phyloP scores from a whole-genome alignment of 2,113 vertebrate species.

The Pyxicephalus adspersus region DNA sequence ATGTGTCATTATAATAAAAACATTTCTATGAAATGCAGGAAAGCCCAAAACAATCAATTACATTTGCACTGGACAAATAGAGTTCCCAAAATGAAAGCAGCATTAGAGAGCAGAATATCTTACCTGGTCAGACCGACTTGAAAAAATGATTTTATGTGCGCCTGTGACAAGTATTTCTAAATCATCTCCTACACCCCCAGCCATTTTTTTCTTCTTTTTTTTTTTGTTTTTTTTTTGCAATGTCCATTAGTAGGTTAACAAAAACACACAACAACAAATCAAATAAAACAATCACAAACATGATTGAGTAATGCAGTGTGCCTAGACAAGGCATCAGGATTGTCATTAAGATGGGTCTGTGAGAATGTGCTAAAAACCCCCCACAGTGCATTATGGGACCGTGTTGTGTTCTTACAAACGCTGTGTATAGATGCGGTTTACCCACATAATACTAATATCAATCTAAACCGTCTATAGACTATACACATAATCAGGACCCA shows the following conservation, averaged over 20 bases:
- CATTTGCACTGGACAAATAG: not conserved
- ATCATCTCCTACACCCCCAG: not conserved
- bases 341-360: constrained; percentile 50
- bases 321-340: constrained; percentile 40
- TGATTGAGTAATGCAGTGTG: constrained; percentile 51
- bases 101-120: not conserved
- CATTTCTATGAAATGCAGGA: no score
- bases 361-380: constrained; percentile 22
- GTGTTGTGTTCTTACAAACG: not conserved
- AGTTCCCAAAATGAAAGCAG: not conserved
- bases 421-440: constrained; percentile 8
- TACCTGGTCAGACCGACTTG: not conserved
- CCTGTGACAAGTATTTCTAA: not conserved
- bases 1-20: no score
- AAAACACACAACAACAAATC: constrained; percentile 27
- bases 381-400: constrained; percentile 22
- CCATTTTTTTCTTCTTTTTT: not conserved
- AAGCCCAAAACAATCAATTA: no score
- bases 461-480: constrained; percentile 16
- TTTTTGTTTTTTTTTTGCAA: constrained; percentile 1
- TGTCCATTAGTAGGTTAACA: constrained; percentile 12
- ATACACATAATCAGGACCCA: constrained; percentile 16
- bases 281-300: constrained; percentile 43
- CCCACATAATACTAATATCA: constrained; percentile 31
- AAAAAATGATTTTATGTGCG: not conserved